Base-by-base conservation (phyloP, 2,113 vertebrate genomes). In the Mormoops blainvillei region DNA sequence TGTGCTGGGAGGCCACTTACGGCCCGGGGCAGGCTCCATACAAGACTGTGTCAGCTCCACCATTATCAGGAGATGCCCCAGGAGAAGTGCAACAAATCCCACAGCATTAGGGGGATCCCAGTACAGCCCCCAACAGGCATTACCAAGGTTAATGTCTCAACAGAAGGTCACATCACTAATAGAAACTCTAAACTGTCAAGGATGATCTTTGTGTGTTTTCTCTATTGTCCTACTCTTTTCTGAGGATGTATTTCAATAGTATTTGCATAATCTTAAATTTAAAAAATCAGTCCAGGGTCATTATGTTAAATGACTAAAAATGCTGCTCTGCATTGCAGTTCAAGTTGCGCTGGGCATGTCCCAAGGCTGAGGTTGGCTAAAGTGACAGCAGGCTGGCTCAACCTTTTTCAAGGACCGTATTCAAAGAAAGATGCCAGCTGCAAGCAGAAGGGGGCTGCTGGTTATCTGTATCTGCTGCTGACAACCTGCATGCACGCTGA, bases 261-360 rank as follows among this genome's bases (percentile, higher is more conserved):
- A 41, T 68, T 45, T 77, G n/a, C 16, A 58, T 20, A 33, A 22
- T 78, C 78, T 81, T 11, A 67, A 74, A 45, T 81, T 43, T 54
- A 18, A 58, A 82, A 77, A 81, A 20, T 31, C 7, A 81, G 22
- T 43, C 70, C 8, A 63, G 24, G 48, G 10, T 50, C 33, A 28
- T n/a, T 70, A 43, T 31, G 43, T 12, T 54, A 20, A 77, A 71
- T 36, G 70, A 80, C 71, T 11, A 16, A 41, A 89, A 58, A 67
- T n/a, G 7, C 52, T 43, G 26, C 7, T 26, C 54, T 48, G 8
- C 2, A 7, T 20, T n/a, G 67, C 19, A 36, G 38, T 45, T 86
- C 78, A 52, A 50, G 56, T 3, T 41, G 28, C 5, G 0, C 7
- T 4, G 28, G n/a, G 43, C 3, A 2, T 1, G 3, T 36, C 24